Percentiles rank a stretch among this genome's conserved stretches.
Conservation (phyloP, 2,113 vertebrate genomes). For the Neotoma lepida region DNA sequence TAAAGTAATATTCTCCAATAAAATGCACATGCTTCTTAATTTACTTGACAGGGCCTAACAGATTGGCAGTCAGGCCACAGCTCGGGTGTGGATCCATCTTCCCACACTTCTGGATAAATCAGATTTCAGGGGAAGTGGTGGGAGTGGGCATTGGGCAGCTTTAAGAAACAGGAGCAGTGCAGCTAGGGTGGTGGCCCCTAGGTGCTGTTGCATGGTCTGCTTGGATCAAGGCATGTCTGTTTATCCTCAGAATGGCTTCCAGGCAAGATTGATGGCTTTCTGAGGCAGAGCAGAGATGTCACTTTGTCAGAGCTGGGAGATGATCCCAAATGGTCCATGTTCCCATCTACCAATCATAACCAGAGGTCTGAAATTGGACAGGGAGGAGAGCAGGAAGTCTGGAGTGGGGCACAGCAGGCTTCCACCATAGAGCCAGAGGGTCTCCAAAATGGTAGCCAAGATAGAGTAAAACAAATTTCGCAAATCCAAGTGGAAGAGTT, state of each 20-base stretch:
- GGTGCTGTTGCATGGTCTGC: too few species aligned
- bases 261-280: background rate
- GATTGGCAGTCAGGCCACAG: background rate
- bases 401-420: fast-evolving
- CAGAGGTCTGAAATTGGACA: background rate
- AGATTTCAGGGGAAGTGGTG: background rate
- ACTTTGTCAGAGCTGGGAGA: background rate
- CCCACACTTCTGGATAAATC: background rate
- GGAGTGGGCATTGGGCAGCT: background rate
- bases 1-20: conserved; percentile 19
- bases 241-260: background rate
- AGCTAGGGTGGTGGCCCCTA: background rate
- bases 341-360: background rate
- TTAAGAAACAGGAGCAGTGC: background rate
- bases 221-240: background rate
- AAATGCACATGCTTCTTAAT: background rate
- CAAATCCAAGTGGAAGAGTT: background rate
- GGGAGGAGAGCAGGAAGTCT: background rate
- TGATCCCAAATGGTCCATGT: too few species aligned
- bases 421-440: background rate
- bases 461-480: background rate
- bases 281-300: background rate
- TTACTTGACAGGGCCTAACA: background rate
- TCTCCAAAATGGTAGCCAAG: background rate
- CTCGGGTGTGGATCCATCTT: background rate